These are phyloP conservation scores for Gymnopithys bicolor DNA, from an alignment of 2,797 vertebrate genomes.

Conservation along the genomic window DNA sequence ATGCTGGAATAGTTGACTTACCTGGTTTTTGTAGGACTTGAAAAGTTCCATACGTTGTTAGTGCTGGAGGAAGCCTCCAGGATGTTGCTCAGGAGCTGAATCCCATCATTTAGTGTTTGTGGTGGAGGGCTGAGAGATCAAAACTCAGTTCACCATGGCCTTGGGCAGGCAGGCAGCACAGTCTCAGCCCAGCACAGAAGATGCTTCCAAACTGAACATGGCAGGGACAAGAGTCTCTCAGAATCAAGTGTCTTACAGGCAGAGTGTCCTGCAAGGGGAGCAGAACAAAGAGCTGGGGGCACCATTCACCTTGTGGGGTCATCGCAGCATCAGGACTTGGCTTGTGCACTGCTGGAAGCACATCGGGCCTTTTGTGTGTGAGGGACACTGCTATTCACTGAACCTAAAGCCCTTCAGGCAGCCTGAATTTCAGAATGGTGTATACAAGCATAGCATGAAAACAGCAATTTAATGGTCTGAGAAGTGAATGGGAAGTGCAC, in stretches of 20 bases:
- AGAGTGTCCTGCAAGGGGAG: not conserved
- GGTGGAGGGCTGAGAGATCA: not conserved
- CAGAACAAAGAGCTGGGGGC: not conserved
- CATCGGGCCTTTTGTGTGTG: not conserved
- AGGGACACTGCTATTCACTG: conserved; percentile 10
- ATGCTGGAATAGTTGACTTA: not conserved
- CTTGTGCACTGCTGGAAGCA: not conserved
- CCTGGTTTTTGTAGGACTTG: not conserved
- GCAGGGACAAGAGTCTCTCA: not conserved
- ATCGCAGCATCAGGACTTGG: not conserved
- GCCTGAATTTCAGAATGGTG: not conserved
- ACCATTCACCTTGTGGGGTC: not conserved
- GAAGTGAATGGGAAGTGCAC: not conserved
- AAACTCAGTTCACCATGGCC: not conserved
- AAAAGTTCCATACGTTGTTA: not conserved
- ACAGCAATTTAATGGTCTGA: conserved; percentile 10
- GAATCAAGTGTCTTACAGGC: not conserved
- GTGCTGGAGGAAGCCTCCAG: not conserved
- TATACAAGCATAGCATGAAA: conserved; percentile 13
- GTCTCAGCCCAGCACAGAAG: not conserved
- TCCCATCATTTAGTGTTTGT: not conserved
- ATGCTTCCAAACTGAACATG: not conserved
- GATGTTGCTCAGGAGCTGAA: not conserved
- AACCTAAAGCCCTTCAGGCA: conserved; percentile 15
- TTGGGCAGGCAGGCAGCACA: not conserved